Conservation (phyloP, 2,888 invertebrate genomes). For the Heteromurus nitidus region DNA sequence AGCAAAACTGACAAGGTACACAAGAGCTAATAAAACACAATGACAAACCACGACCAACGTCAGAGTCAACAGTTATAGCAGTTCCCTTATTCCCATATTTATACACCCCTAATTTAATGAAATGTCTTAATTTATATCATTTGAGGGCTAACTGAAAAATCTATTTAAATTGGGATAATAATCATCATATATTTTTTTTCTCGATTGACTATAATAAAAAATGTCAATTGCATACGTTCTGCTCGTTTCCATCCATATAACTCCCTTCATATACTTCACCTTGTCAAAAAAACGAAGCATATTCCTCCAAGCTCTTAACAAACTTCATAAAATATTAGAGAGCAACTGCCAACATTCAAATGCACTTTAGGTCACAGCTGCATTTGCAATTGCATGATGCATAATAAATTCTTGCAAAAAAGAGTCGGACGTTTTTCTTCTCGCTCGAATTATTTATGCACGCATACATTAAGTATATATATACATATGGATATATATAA, state of each 20-base stretch:
- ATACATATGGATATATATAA: neutral
- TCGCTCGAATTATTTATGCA: neutral
- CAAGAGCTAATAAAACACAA: neutral
- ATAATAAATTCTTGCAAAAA: neutral
- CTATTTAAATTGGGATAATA: neutral
- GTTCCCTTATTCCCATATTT: neutral
- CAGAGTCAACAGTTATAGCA: too few relatives aligned
- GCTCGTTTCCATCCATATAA: too few relatives aligned
- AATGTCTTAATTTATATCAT: constrained; percentile 10
- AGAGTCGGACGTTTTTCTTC: neutral
- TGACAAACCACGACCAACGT: neutral
- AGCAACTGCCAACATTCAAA: neutral
- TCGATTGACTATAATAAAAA: constrained; percentile 1
- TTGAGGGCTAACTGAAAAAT: too few relatives aligned
- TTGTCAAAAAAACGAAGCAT: too few relatives aligned
- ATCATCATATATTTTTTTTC: neutral
- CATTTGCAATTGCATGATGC: constrained; percentile 13
- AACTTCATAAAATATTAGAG: too few relatives aligned
- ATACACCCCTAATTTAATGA: constrained; percentile 2
- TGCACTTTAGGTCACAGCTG: constrained; percentile 11
- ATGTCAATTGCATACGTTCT: constrained; percentile 11
- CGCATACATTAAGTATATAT: too few relatives aligned
- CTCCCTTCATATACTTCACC: too few relatives aligned
- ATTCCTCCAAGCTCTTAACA: too few relatives aligned
- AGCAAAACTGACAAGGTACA: neutral